Evolutionary conservation across 2,888 invertebrate species (phyloP), one percentile per base, ranked within the genome.

Genomic region (Frankliniella fusca): DNA sequence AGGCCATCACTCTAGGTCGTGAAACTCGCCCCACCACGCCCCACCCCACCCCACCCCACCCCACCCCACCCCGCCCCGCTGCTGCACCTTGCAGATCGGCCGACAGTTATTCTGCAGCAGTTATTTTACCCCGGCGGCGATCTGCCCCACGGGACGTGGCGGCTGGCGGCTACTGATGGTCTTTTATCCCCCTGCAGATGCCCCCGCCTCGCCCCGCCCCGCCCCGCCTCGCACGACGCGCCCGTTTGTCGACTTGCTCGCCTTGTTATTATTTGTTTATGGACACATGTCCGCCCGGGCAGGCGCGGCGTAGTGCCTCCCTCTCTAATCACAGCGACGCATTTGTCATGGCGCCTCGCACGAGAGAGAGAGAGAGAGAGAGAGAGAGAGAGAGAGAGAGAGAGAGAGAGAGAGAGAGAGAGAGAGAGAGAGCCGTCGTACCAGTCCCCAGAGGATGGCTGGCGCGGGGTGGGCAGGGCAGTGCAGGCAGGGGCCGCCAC

Each of bases 381-480:
- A 48, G 81, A 76, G 79, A 81, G 80, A 80, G 54, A 61, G 81
- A 54, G 65, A 27, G 76, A 54, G 81, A 54, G 80, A 70, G 61
- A 81, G 81, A 61, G 80, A 49, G 79, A 81, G 79, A 82, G 80
- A 76, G 50, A 81, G 80, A 81, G 82, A 80, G 49, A 76, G 80
- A 54, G 80, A 65, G 80, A 80, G 81, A 28, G 70, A 8, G 70
- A 0, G 70, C 0, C 38, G 38, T 38, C 38, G 38, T 38, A 38
- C 38, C 38, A 38, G 38, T 38, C 38, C 38, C 38, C 38, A 5
- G 38, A 38, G 38, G 38, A 38, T 38, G 38, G 38, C 38, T 38
- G 38, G 38, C 38, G 38, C 38, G 38, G 38, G 38, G 38, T 38
- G 38, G 38, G 3, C 5, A 38, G 38, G 38, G 38, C 38, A 38